Percentiles rank a stretch among this genome's conserved stretches.
Evolutionary conservation across 2,113 vertebrate genomes (phyloP).

Genomic region (Phycodurus eques): DNA sequence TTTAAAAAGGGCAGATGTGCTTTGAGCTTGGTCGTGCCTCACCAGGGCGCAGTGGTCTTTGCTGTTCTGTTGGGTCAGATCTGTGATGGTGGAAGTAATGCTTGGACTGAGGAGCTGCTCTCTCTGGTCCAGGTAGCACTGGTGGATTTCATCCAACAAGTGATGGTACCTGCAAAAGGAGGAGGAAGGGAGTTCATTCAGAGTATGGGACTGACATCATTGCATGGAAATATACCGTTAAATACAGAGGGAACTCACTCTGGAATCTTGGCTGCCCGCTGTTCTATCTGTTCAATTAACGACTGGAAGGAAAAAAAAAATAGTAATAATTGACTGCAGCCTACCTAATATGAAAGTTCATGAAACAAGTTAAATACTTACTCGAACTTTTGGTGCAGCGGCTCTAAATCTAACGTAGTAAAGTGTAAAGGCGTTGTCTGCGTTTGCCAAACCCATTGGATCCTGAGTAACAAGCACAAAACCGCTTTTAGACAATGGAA

Average conservation of each 20-base stretch:
- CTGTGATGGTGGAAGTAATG: conserved; percentile 89
- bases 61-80: conserved; percentile 91
- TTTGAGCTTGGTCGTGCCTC: conserved; percentile 32
- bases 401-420: conserved; percentile 97
- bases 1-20: conserved; percentile 47
- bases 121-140: conserved; percentile 93
- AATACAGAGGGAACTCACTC: conserved; percentile 79
- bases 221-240: neutral
- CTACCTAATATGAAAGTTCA: neutral
- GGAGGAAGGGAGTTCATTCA: neutral
- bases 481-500: neutral
- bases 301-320: conserved; percentile 67
- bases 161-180: conserved; percentile 83
- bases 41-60: conserved; percentile 98
- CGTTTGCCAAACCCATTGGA: conserved; percentile 81
- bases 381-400: conserved; percentile 94
- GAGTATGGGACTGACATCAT: neutral
- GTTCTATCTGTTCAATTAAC: conserved; percentile 95
- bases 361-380: conserved; percentile 68
- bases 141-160: conserved; percentile 89
- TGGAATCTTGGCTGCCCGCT: conserved; percentile 88
- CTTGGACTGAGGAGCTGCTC: conserved; percentile 88
- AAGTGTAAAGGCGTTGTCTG: conserved; percentile 94
- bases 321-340: neutral
- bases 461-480: conserved; percentile 70